Percentiles rank a stretch among this genome's conserved stretches.
Conservation (phyloP, 2,888 invertebrate species). For the Alsophila aescularia region DNA sequence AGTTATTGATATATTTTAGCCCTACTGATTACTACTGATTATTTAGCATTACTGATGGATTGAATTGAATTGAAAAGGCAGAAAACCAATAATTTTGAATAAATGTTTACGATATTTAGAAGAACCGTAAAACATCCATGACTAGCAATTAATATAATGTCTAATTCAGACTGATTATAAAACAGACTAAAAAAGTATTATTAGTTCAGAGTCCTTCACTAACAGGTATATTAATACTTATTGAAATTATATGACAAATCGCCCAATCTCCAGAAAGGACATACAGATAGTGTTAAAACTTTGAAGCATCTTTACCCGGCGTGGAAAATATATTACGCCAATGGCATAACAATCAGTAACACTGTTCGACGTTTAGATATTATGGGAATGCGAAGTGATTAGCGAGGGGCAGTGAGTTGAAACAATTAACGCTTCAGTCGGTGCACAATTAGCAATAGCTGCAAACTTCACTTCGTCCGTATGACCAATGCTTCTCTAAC, state of each 20-base stretch:
- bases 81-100: not conserved
- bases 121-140: not conserved
- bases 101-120: not conserved
- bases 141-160: too few relatives aligned
- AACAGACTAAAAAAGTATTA: too few relatives aligned
- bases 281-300: too few relatives aligned
- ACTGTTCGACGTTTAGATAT: slow-evolving; percentile 40
- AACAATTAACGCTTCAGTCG: slow-evolving; percentile 64
- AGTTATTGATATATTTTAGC: slow-evolving; percentile 12
- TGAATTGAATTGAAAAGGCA: not conserved
- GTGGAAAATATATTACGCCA: not conserved
- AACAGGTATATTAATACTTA: too few relatives aligned
- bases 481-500: slow-evolving; percentile 49
- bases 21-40: too few relatives aligned
- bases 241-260: too few relatives aligned
- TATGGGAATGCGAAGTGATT: slow-evolving; percentile 63
- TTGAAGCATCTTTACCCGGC: too few relatives aligned
- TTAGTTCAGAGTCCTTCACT: too few relatives aligned
- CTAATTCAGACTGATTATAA: too few relatives aligned
- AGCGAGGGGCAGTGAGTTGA: slow-evolving; percentile 57
- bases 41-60: slow-evolving; percentile 3
- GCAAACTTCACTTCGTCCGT: slow-evolving; percentile 42
- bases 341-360: slow-evolving; percentile 5
- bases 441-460: slow-evolving; percentile 58
- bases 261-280: too few relatives aligned